Conservation (phyloP, 2,888 invertebrate genomes). For the Rhodophaea formosa region DNA sequence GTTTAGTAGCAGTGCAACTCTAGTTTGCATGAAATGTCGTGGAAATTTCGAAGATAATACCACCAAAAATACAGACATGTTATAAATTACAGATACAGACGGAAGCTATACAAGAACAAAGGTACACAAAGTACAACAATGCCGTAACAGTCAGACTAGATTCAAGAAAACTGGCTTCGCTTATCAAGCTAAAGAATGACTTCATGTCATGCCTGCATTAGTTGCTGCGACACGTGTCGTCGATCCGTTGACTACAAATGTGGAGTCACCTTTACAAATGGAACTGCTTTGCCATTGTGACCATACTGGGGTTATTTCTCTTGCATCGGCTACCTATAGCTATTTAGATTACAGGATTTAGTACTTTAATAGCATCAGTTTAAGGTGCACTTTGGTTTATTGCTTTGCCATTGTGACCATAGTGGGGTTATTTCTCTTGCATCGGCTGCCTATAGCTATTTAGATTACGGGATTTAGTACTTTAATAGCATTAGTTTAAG, state of each 20-base stretch:
- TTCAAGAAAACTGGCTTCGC: slow-evolving; percentile 1
- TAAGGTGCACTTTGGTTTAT: slow-evolving; percentile 1
- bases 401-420: slow-evolving; percentile 14
- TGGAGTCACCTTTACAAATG: slow-evolving; percentile 16
- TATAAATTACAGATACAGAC: background rate
- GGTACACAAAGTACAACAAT: background rate
- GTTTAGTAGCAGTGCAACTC: no score
- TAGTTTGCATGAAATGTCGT: no score
- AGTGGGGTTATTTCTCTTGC: slow-evolving; percentile 12
- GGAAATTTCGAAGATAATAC: no score
- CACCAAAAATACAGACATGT: no score
- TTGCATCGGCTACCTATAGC: slow-evolving; percentile 17
- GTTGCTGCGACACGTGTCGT: slow-evolving; percentile 9
- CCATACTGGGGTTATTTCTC: slow-evolving; percentile 16
- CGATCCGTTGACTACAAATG: slow-evolving; percentile 17
- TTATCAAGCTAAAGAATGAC: slow-evolving; percentile 6
- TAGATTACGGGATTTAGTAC: background rate
- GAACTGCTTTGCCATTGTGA: slow-evolving; percentile 13
- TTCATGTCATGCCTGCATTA: slow-evolving; percentile 7
- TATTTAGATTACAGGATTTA: slow-evolving; percentile 18
- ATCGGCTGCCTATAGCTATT: slow-evolving; percentile 22
- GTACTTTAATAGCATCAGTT: background rate
- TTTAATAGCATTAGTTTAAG: background rate
- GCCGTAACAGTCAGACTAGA: background rate
- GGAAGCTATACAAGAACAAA: background rate